Percentiles rank a stretch among this genome's conserved stretches.
Conservation (phyloP, 1,140 invertebrate genomes). For the Hyposmocoma kahamanoa region DNA sequence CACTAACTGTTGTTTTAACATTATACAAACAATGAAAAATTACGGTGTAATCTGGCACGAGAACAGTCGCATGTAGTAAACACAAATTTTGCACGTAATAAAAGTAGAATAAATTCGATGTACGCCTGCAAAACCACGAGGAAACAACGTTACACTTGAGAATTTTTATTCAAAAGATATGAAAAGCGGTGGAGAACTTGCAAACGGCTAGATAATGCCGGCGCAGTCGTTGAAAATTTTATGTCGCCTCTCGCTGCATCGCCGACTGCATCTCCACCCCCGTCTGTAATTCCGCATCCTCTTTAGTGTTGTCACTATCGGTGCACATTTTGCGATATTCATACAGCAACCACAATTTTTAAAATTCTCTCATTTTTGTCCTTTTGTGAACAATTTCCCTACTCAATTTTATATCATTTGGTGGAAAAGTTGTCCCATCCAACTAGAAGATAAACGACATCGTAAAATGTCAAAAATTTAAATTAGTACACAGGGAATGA, state of each 20-base stretch:
- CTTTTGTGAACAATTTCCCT: too few relatives aligned
- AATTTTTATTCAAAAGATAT: slow-evolving; percentile 65
- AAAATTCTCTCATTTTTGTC: too few relatives aligned
- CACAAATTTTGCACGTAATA: slow-evolving; percentile 1
- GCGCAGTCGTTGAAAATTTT: slow-evolving; percentile 65
- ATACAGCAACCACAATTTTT: neutral
- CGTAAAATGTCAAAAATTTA: too few relatives aligned
- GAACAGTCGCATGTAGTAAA: neutral
- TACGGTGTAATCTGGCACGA: slow-evolving; percentile 1
- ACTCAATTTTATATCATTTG: too few relatives aligned
- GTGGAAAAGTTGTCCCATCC: too few relatives aligned
- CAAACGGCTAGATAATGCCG: slow-evolving; percentile 66
- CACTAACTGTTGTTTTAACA: too few relatives aligned
- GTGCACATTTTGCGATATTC: slow-evolving; percentile 15
- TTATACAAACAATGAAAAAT: too few relatives aligned
- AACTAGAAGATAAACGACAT: too few relatives aligned
- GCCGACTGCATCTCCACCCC: slow-evolving; percentile 41
- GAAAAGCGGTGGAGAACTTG: slow-evolving; percentile 53
- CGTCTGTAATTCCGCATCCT: slow-evolving; percentile 28
- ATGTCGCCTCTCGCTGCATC: slow-evolving; percentile 60
- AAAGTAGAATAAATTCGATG: slow-evolving; percentile 8
- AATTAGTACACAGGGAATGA: too few relatives aligned
- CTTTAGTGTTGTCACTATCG: slow-evolving; percentile 20
- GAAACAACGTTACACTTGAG: slow-evolving; percentile 26
- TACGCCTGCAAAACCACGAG: slow-evolving; percentile 10